Evolutionary conservation across 64 coral and sea anemone genomes (phyloP).

Genomic region (Porites australiensis): DNA sequence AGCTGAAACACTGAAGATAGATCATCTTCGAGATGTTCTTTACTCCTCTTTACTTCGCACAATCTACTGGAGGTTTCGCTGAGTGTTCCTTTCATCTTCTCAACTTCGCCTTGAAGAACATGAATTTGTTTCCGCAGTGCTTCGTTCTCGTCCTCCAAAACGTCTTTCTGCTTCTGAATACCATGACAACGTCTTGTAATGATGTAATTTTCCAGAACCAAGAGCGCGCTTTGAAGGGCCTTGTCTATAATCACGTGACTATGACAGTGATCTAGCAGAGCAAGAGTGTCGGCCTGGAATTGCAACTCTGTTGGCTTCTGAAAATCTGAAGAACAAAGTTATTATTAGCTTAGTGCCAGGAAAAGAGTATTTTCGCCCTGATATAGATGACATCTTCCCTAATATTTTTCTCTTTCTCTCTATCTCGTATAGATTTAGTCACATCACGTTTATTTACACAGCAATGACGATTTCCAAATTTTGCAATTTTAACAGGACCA

Average conservation of each 20-base stretch:
- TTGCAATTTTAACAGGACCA: too few species aligned
- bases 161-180: constrained; percentile 53
- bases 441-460: too few species aligned
- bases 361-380: too few species aligned
- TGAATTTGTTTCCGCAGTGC: constrained; percentile 61
- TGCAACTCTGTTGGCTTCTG: background rate
- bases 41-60: constrained; percentile 49
- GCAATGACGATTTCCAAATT: too few species aligned
- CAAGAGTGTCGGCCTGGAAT: background rate
- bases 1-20: constrained; percentile 88
- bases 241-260: constrained; percentile 90
- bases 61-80: constrained; percentile 46
- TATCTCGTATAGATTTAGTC: too few species aligned
- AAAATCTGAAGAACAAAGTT: background rate
- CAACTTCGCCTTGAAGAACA: constrained; percentile 36
- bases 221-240: constrained; percentile 77
- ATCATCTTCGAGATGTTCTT: constrained; percentile 74
- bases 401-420: too few species aligned
- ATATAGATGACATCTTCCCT: background rate
- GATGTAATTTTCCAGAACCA: constrained; percentile 79
- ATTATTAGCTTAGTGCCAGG: background rate
- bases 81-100: constrained; percentile 61
- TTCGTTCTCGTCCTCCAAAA: constrained; percentile 63
- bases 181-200: constrained; percentile 23
- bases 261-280: constrained; percentile 69